Evolutionary conservation across 1,140 invertebrate species (phyloP).

Genomic region (Pogonomyrmex barbatus): DNA sequence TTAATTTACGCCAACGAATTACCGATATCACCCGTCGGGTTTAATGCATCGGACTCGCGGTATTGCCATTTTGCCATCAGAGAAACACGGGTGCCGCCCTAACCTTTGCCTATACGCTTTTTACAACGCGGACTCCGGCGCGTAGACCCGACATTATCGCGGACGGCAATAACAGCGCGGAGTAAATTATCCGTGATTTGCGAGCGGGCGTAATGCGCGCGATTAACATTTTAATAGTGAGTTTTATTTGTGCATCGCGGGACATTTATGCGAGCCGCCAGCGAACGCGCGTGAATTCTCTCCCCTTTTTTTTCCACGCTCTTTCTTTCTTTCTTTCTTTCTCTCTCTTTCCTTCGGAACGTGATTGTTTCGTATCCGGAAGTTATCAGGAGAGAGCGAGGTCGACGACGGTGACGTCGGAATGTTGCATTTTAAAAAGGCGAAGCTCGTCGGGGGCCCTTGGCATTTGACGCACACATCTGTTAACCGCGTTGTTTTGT

Average conservation of each 20-base stretch:
- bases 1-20: constrained; percentile 34
- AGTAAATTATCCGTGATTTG: constrained; percentile 63
- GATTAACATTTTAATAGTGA: constrained; percentile 61
- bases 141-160: constrained; percentile 42
- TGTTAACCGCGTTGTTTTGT: constrained; percentile 47
- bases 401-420: not conserved
- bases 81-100: not conserved
- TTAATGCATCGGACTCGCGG: constrained; percentile 40
- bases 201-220: constrained; percentile 45
- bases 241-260: constrained; percentile 27
- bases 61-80: constrained; percentile 23
- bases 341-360: not conserved
- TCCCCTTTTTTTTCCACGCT: not conserved
- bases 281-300: not conserved
- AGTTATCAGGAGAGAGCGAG: not conserved
- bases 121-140: not conserved
- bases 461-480: constrained; percentile 25
- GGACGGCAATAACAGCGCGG: constrained; percentile 52
- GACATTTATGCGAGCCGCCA: constrained; percentile 22
- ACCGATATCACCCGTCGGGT: not conserved
- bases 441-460: constrained; percentile 26
- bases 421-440: constrained; percentile 62
- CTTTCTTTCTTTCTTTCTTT: not conserved
- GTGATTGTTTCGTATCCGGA: constrained; percentile 13
- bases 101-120: constrained; percentile 40